Base-by-base conservation (phyloP, 2,888 invertebrate species). In the Tenthredo notha region DNA sequence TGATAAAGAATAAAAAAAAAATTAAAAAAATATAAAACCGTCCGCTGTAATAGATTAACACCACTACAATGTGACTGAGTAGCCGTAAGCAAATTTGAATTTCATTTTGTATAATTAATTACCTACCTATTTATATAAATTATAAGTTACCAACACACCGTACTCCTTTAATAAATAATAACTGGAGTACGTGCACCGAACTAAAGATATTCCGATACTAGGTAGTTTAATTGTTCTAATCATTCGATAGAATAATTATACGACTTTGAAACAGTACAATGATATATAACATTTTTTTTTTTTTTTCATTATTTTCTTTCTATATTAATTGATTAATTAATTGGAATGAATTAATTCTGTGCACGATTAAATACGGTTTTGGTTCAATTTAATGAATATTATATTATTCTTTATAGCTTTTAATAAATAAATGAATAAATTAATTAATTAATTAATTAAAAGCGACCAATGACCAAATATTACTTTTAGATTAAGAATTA, bases 381-480 rank as follows among this genome's bases (percentile, higher is more conserved):
- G 78, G 78, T 78, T 78, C 37, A 78, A 78, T 58, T 33, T 10
- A 78, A 78, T 78, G 78, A 78, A 78, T 54, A 21, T 61, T 61
- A 33, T n/a, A 61, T 61, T 61, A 61, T 61, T 61, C 61, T 85
- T 85, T 77, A 85, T 77, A 85, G 78, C 70, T 72, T 67, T 85
- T 84, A 84, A 86, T 75, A 33, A 33, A 33, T 33, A 33, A 33
- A 33, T 33, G 4, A 33, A 33, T 33, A 33, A 33, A 33, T 33
- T 4, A 33, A 33, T 33, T 2, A 33, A 33, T 33, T 4, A 33
- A 33, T 33, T 4, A 86, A 84, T 87, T n/a, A 83, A 85, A 85
- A 88, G 86, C 85, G 84, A 89, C 89, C 91, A 92, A 92, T 91
- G 92, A 93, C 93, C 93, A 93, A 93, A 93, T 93, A 93, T 83